Base-by-base conservation (phyloP, 1,140 invertebrate genomes). In the Drosophila littoralis region DNA sequence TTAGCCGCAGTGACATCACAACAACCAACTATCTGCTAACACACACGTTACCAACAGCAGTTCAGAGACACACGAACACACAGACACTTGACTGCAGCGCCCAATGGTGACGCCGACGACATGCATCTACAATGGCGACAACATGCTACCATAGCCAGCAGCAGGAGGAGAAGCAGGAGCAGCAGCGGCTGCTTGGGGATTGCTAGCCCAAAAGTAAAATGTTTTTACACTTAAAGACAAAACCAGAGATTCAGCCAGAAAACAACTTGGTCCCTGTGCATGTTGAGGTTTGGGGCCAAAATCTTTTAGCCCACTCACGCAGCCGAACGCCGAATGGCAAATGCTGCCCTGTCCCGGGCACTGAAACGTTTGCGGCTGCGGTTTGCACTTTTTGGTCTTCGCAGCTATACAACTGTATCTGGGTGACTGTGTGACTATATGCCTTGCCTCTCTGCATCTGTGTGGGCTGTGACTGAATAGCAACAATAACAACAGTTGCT, bases 161-260 rank as follows among this genome's bases (percentile, higher is more conserved):
- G 48, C 17, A 58, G 35, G 17, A 33, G n/a, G 6, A 58, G 13
- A 1, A 52, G 71, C 36, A 58, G 40, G 12, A 45, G 58, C 43
- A 38, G 46, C 28, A 65, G 73, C 58, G 38, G 15, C 35, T 33
- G 81, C 68, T 65, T 61, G 75, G 67, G 68, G 48, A 74, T 86
- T 78, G 70, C 70, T 77, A 82, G 65, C 69, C 84, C 84, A 68
- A 88, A 83, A 88, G 84, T 86, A 84, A 88, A 88, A 88, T 88
- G 80, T 88, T 88, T 88, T 89, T 88, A 89, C 84, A 88, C 84
- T 88, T 89, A 83, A 88, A 88, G 84, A 88, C 84, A 88, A 88
- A 84, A 89, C 84, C 84, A 88, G 80, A 84, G 84, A 83, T 83
- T 83, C 83, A 63, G 61, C 83, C 72, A 42, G 51, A 55, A 71